Base-by-base conservation (phyloP, 2,888 invertebrate species). In the Epinotia bilunana region DNA sequence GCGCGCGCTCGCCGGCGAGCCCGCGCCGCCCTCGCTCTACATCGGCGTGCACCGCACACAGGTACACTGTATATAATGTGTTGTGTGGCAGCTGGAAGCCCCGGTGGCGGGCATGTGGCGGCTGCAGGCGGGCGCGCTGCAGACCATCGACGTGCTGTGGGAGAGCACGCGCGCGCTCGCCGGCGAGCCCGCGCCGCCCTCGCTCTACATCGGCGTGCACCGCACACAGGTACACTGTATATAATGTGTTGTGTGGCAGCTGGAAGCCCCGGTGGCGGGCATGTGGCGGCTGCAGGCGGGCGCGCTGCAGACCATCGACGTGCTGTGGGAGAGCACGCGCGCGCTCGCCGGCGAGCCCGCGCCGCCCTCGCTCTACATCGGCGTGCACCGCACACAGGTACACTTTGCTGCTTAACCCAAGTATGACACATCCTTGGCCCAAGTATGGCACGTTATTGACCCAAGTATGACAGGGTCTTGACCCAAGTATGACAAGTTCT, bases 21-120 rank as follows among this genome's bases (percentile, higher is more conserved):
- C 83, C 5, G 63, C 83, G 0, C 83, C 91, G 11, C 92, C 93
- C 33, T 97, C 98, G 0, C 93, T 98, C n/a, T 98, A 98, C 88
- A 92, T 98, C 68, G 98, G 98, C 71, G 96, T n/a, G n/a, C n/a
- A n/a, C n/a, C n/a, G n/a, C n/a, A n/a, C n/a, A n/a, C n/a, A n/a
- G n/a, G n/a, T n/a, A n/a, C n/a, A n/a, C n/a, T n/a, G n/a, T n/a
- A n/a, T n/a, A n/a, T n/a, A n/a, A n/a, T n/a, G n/a, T n/a, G n/a
- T n/a, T n/a, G n/a, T 53, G 33, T 85, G 89, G n/a, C 87, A 98
- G 97, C 96, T 98, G 81, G 95, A 96, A 68, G 95, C 97, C 57
- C 98, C 98, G 0, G 96, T 99, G 78, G 98, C 98, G 0, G 96
- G 96, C 82, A 97, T 98, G 79, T 99, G 99, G 99, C 95, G 96